Evolutionary conservation across 2,113 vertebrate species (phyloP).

Genomic region (Paedocypris sp.): DNA sequence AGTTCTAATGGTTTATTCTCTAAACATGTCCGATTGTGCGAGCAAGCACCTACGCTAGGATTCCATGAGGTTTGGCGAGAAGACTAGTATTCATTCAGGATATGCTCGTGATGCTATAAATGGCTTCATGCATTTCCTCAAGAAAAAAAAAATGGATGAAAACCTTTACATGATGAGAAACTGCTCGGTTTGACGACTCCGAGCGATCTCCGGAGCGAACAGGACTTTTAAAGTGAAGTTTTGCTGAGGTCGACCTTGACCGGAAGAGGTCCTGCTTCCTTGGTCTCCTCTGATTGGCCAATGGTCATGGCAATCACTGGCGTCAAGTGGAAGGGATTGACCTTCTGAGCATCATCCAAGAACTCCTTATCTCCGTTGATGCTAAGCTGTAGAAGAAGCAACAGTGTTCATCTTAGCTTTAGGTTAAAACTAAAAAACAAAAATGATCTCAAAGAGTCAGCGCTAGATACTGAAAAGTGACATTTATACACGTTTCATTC

Average conservation of each 20-base stretch:
- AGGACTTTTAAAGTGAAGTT: constrained; percentile 62
- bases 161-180: constrained; percentile 22
- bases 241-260: constrained; percentile 83
- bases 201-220: too few relatives aligned
- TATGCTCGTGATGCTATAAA: constrained; percentile 28
- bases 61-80: constrained; percentile 20
- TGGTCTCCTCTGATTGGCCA: constrained; percentile 53
- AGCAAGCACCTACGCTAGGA: constrained; percentile 34
- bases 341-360: constrained; percentile 67
- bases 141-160: too few relatives aligned
- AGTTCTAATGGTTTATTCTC: too few relatives aligned
- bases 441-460: too few relatives aligned
- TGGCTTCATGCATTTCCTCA: constrained; percentile 48
- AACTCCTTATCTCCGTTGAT: constrained; percentile 86
- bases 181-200: too few relatives aligned
- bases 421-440: too few relatives aligned
- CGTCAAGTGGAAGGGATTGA: constrained; percentile 60
- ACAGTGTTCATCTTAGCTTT: neutral
- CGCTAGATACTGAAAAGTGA: too few relatives aligned
- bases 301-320: constrained; percentile 67
- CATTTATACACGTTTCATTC: too few relatives aligned
- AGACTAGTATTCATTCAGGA: constrained; percentile 34
- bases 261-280: constrained; percentile 72
- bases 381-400: constrained; percentile 60
- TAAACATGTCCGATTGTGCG: too few relatives aligned